Conservation (phyloP, 2,888 invertebrate genomes). For the Panopea generosa region DNA sequence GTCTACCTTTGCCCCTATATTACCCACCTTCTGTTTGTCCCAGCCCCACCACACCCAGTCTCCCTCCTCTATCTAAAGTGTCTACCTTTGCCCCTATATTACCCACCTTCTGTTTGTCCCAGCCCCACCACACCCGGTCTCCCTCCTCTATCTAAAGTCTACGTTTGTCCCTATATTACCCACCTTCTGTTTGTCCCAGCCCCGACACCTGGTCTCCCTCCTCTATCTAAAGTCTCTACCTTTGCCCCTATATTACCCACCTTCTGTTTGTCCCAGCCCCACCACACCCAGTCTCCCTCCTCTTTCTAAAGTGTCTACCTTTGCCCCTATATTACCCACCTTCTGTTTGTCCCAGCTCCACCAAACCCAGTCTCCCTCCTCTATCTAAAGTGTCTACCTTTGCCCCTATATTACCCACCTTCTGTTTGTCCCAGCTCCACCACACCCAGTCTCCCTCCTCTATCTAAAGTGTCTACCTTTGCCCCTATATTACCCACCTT, state of each 20-base stretch:
- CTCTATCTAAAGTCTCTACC: slow-evolving; percentile 84
- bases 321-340: no score
- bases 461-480: slow-evolving; percentile 68
- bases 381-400: no score
- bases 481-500: slow-evolving; percentile 72
- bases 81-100: no score
- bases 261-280: slow-evolving; percentile 54
- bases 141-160: slow-evolving; percentile 84
- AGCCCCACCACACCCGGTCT: no score
- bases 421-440: slow-evolving; percentile 84
- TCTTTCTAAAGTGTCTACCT: no score
- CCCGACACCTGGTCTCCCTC: slow-evolving; percentile 85
- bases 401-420: slow-evolving; percentile 68
- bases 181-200: slow-evolving; percentile 84
- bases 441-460: slow-evolving; percentile 85
- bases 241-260: no score
- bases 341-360: slow-evolving; percentile 66
- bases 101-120: slow-evolving; percentile 72
- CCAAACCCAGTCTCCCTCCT: slow-evolving; percentile 82
- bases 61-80: slow-evolving; percentile 84
- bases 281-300: slow-evolving; percentile 83
- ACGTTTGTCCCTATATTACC: no score
- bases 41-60: slow-evolving; percentile 85
- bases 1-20: no score
- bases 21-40: slow-evolving; percentile 82